A percentile compares a stretch with the other conserved stretches of the same genome.
Evolutionary conservation across 2,113 vertebrate species (phyloP).

Genomic region (Neomonachus schauinslandi): DNA sequence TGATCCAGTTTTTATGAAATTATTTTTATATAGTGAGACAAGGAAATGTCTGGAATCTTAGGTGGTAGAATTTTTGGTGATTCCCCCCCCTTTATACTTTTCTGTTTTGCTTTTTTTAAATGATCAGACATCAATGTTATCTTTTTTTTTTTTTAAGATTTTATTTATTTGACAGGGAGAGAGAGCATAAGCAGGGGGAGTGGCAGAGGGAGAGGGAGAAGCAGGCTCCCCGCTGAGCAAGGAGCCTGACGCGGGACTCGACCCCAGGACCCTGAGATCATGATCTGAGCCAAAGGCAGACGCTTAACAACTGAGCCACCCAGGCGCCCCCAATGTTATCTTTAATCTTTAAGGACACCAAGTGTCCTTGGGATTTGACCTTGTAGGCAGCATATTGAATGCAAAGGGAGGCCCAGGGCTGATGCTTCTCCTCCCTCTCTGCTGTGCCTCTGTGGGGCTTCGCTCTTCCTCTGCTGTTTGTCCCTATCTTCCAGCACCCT

Average conservation of each 20-base stretch:
- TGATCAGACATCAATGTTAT: neutral
- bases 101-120: neutral
- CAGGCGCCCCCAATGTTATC: too few species aligned
- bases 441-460: neutral
- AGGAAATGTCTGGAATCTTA: neutral
- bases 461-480: neutral
- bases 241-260: too few species aligned
- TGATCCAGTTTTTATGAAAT: neutral
- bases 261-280: too few species aligned
- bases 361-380: neutral
- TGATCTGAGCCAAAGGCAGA: too few species aligned
- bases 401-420: fast-evolving
- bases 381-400: neutral
- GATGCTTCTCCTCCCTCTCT: neutral
- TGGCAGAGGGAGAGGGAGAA: too few species aligned
- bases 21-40: neutral
- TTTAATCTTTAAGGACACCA: neutral
- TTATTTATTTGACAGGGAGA: neutral
- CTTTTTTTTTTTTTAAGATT: neutral
- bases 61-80: neutral
- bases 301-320: too few species aligned
- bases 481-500: fast-evolving
- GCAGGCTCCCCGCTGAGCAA: too few species aligned
- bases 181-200: too few species aligned
- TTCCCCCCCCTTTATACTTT: neutral